Evolutionary conservation across 92 coral and sea anemone species (phyloP).

Genomic region (Epizoanthus scotinus): DNA sequence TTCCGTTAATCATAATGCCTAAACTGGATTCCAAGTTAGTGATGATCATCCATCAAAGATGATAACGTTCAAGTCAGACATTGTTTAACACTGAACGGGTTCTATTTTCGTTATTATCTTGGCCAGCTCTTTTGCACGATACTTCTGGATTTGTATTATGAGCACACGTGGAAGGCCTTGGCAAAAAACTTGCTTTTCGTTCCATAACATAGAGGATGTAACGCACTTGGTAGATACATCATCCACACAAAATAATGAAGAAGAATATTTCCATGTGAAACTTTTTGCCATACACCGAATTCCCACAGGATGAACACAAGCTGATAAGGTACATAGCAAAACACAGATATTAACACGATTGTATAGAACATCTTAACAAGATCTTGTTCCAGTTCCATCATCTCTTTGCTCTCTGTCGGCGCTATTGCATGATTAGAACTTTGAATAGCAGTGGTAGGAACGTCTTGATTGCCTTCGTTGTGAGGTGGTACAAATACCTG

Average conservation of each 20-base stretch:
- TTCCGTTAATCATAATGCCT: too few species aligned
- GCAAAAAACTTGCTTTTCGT: constrained; percentile 14
- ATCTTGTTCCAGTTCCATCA: constrained; percentile 62
- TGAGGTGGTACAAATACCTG: neutral
- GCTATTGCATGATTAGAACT: neutral
- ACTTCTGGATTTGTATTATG: too few species aligned
- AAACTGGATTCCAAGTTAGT: too few species aligned
- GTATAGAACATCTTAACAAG: constrained; percentile 77
- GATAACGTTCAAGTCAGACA: too few species aligned
- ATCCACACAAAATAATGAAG: constrained; percentile 19
- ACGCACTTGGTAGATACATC: constrained; percentile 12
- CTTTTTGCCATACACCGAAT: constrained; percentile 11
- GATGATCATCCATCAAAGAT: too few species aligned
- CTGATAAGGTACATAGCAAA: constrained; percentile 74
- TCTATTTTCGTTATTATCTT: too few species aligned
- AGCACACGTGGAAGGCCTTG: neutral
- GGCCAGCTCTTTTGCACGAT: too few species aligned
- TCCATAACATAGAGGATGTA: constrained; percentile 10
- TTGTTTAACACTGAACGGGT: too few species aligned
- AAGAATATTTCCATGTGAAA: neutral
- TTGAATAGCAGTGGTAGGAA: neutral
- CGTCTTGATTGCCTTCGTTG: neutral
- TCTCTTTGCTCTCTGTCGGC: neutral
- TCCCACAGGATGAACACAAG: constrained; percentile 48
- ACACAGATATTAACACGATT: constrained; percentile 64